Evolutionary conservation across 2,797 vertebrate species (phyloP).

Genomic region (Hoplostethus mediterraneus): DNA sequence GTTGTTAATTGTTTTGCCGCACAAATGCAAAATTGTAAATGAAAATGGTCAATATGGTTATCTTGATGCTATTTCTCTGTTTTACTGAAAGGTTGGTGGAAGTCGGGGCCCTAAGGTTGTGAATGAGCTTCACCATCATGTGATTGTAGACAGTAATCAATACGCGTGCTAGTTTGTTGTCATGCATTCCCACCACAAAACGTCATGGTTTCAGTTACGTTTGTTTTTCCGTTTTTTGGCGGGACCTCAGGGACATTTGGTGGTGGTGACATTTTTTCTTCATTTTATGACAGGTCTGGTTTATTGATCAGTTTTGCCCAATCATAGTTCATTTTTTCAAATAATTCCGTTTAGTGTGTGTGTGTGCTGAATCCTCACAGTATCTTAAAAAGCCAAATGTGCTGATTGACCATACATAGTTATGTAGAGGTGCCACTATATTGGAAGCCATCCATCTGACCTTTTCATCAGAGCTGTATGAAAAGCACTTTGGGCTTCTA

Average conservation of each 20-base stretch:
- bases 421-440: conserved; percentile 18
- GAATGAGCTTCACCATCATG: neutral
- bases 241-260: no score
- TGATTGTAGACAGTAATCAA: conserved; percentile 13
- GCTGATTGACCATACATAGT: conserved; percentile 3
- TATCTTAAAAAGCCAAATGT: neutral
- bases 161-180: conserved; percentile 20
- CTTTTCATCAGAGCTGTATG: conserved; percentile 56
- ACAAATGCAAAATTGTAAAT: conserved; percentile 34
- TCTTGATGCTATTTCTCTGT: no score
- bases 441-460: conserved; percentile 64
- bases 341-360: neutral
- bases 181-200: conserved; percentile 4
- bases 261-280: no score
- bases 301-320: no score
- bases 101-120: neutral
- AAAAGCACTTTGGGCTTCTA: conserved; percentile 66
- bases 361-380: neutral
- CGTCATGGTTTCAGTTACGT: neutral
- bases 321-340: no score
- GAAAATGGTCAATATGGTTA: no score
- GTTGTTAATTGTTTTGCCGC: conserved; percentile 45
- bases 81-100: no score
- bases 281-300: no score
- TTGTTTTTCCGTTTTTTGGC: conserved; percentile 12